Conservation (phyloP, 2,113 vertebrate genomes). For the Perca fluviatilis region DNA sequence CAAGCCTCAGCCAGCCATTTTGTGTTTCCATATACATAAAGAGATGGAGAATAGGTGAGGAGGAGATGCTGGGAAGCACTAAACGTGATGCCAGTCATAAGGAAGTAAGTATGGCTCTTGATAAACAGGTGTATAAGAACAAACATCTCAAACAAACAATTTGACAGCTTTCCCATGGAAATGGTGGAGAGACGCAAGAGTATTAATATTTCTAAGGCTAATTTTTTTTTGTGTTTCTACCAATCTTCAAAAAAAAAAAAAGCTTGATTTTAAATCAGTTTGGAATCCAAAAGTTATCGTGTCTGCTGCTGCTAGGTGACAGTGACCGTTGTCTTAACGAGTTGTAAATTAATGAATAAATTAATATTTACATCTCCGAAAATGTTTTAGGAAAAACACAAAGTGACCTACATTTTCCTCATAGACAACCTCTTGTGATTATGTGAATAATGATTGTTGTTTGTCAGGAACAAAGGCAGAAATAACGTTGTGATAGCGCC, state of each 20-base stretch:
- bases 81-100: constrained; percentile 39
- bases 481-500: neutral
- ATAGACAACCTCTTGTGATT: neutral
- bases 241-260: neutral
- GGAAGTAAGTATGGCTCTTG: constrained; percentile 25
- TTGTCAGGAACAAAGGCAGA: neutral
- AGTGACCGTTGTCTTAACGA: too few species aligned
- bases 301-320: neutral
- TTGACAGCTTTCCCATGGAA: neutral
- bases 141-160: constrained; percentile 3
- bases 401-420: neutral
- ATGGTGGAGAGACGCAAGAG: neutral
- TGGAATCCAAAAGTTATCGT: neutral
- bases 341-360: too few species aligned
- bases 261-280: neutral
- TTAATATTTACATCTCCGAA: too few species aligned
- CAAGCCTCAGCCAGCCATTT: constrained; percentile 55
- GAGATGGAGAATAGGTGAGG: constrained; percentile 54
- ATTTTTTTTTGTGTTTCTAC: neutral
- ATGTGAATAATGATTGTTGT: neutral
- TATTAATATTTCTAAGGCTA: neutral
- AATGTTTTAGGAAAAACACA: neutral
- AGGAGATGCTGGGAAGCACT: constrained; percentile 21
- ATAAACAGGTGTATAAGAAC: neutral
- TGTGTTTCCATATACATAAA: constrained; percentile 51